Conservation (phyloP, 92 coral and sea anemone species). For the Zoanthus solanderi region DNA sequence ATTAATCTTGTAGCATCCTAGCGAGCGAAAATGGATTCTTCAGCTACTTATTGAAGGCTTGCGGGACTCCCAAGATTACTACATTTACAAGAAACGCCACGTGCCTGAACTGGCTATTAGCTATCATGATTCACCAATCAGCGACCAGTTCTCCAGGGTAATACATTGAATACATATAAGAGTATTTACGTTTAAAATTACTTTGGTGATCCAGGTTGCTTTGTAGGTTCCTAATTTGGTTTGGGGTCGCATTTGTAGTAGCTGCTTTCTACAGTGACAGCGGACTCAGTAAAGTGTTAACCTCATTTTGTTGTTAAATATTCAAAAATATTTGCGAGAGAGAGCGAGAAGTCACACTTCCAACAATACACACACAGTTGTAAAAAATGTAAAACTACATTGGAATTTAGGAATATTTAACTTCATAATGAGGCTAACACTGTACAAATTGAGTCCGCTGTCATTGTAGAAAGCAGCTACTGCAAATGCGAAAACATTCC, state of each 20-base stretch:
- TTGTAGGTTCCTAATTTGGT: background rate
- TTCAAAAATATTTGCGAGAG: too few relatives aligned
- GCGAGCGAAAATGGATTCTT: constrained; percentile 90
- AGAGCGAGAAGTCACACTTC: too few relatives aligned
- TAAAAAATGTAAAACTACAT: too few relatives aligned
- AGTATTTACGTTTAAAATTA: background rate
- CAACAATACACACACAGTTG: too few relatives aligned
- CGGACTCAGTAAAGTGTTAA: too few relatives aligned
- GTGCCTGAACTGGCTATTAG: constrained; percentile 86
- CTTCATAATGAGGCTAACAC: too few relatives aligned
- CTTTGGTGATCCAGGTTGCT: background rate
- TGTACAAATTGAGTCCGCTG: too few relatives aligned
- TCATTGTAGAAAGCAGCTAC: too few relatives aligned
- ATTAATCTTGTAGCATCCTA: constrained; percentile 63
- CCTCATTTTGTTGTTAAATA: too few relatives aligned
- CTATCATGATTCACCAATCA: constrained; percentile 79
- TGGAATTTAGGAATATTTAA: too few relatives aligned
- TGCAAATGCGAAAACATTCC: too few relatives aligned
- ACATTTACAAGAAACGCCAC: constrained; percentile 90
- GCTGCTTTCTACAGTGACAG: too few relatives aligned
- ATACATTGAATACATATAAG: background rate
- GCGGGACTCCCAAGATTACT: constrained; percentile 91
- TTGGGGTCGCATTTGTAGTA: background rate
- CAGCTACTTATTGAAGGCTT: constrained; percentile 88
- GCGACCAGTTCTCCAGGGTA: constrained; percentile 87